Conservation (phyloP, 2,797 vertebrate genomes). For the Anolis apletophallus region DNA sequence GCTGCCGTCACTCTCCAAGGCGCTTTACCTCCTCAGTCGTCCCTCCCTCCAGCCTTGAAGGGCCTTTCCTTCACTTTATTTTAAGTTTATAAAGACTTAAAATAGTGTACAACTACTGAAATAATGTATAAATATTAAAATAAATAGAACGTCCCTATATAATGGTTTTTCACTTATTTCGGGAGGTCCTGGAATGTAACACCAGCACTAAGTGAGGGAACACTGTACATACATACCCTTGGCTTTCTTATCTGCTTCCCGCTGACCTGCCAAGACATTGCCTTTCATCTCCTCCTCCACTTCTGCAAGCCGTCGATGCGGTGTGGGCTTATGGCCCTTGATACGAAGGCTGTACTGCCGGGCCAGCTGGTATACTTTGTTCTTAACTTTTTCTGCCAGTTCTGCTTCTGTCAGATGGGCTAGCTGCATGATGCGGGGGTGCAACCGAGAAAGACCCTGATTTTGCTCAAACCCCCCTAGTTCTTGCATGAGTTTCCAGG, state of each 20-base stretch:
- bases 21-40: too few species aligned
- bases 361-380: constrained; percentile 93
- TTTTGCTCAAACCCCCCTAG: constrained; percentile 56
- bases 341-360: constrained; percentile 97
- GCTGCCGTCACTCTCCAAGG: too few species aligned
- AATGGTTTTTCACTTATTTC: too few species aligned
- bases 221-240: constrained; percentile 76
- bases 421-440: constrained; percentile 67
- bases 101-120: too few species aligned
- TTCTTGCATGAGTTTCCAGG: constrained; percentile 49
- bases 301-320: constrained; percentile 63
- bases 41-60: too few species aligned
- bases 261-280: constrained; percentile 62
- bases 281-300: constrained; percentile 65
- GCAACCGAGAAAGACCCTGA: constrained; percentile 46
- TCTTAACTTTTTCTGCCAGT: constrained; percentile 86
- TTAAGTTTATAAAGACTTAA: too few species aligned
- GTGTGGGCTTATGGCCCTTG: constrained; percentile 81
- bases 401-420: constrained; percentile 69
- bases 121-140: too few species aligned
- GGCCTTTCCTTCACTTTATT: too few species aligned
- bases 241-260: constrained; percentile 67
- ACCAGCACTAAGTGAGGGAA: too few species aligned
- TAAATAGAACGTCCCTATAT: too few species aligned
- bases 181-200: too few species aligned